Evolutionary conservation across 37 sponge, comb jelly and placozoan genomes (phyloP), one percentile per base, ranked within the genome.

Genomic region (Petrosia ficiformis): DNA sequence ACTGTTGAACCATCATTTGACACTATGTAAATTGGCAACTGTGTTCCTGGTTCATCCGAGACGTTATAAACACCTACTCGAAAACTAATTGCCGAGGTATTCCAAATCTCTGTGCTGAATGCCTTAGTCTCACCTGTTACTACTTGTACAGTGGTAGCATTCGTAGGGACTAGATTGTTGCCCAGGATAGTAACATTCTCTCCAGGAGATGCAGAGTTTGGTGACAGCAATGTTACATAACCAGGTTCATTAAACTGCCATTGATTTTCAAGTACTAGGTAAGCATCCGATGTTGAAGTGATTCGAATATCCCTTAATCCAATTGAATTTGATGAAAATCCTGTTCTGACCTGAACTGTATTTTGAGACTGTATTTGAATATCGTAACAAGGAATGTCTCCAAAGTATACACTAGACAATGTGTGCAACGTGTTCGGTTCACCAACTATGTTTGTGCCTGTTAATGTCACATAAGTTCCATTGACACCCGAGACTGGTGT

Each of bases 401-500:
- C 86, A 85, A 85, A 78, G 1, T 26, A 57, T 1, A 85, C 79
- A 16, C 25, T 29, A 19, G 33, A 28, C 0, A 84, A 40, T 10
- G 60, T 40, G n/a, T 26, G 25, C 3, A 41, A 16, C 32, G 34
- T 42, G 31, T 42, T 34, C 29, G 69, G 78, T 36, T 10, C 44
- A 34, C 84, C 54, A 31, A 77, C 35, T 24, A 92, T 67, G 48
- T 79, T 75, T 0, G 28, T 36, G 4, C 93, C 93, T 34, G 25
- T 73, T 29, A 93, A 76, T 24, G 5, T 68, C 0, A 93, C 82
- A 1, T 30, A 19, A 21, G 93, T 93, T 0, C 89, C 93, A 29
- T 65, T 74, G n/a, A 76, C 82, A 21, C 89, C 93, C 39, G 28
- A 37, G 28, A 52, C 40, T 0, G 89, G 89, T 0, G 44, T 5